Percentiles rank a stretch among this genome's conserved stretches.
These are phyloP conservation scores for Otus scops DNA, from an alignment of 2,797 vertebrate genomes.

Conservation along the genomic window DNA sequence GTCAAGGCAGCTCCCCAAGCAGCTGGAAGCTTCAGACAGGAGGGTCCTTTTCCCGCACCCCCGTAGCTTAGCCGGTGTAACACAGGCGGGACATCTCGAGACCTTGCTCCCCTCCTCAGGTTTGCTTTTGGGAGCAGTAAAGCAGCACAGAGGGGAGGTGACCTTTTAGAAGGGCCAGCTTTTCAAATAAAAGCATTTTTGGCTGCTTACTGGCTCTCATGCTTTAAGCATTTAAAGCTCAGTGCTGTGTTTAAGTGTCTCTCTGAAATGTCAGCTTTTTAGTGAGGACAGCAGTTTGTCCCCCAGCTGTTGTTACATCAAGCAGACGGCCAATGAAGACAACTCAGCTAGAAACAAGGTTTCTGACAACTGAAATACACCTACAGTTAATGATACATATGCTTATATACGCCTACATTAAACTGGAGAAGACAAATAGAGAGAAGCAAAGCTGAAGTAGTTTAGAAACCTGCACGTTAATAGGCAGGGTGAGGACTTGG, in stretches of 20 bases:
- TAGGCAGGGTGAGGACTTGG: neutral
- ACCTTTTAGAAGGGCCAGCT: neutral
- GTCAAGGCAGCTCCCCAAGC: neutral
- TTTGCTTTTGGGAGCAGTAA: neutral
- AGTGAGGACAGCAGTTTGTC: neutral
- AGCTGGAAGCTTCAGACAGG: neutral
- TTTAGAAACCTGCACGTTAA: neutral
- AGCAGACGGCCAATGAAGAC: neutral
- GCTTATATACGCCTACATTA: neutral
- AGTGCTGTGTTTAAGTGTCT: neutral
- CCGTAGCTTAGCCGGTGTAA: fast-evolving
- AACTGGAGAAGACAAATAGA: neutral
- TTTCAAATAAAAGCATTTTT: neutral
- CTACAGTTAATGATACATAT: neutral
- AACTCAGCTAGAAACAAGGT: neutral
- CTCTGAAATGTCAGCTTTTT: neutral
- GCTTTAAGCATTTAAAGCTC: neutral
- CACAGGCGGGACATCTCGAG: neutral
- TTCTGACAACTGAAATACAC: neutral
- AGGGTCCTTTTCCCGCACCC: neutral
- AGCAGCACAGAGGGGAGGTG: neutral
- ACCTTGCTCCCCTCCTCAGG: neutral
- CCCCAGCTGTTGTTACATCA: neutral
- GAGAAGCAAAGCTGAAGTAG: neutral
- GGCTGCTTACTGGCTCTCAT: neutral